Base-by-base conservation (phyloP, 2,888 invertebrate species). In the Calliphora vomitoria region DNA sequence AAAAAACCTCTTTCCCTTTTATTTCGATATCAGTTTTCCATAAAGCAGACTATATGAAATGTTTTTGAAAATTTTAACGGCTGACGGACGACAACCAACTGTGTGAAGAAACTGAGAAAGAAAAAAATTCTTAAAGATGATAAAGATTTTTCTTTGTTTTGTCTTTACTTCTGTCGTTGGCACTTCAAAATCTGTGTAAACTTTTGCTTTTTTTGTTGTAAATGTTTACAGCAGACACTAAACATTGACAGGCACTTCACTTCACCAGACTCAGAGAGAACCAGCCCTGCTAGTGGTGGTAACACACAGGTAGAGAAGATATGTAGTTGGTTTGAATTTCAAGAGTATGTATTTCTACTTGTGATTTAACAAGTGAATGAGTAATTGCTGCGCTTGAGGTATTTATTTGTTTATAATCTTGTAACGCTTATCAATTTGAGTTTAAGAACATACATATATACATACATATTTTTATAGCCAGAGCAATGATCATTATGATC, bases 371-470 rank as follows among this genome's bases (percentile, higher is more conserved):
- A 78, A 86, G 58, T 79, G 79, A 75, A 58, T 87, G 87, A 87
- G 74, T 87, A 78, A 87, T 81, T 84, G 78, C 76, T 81, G 66
- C 38, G 4, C 31, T 31, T 53, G 31, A 58, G 41, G 50, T 78
- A 62, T 78, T 78, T 79, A 78, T 87, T 82, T 82, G 69, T 87
- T 81, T 85, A 75, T 74, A 82, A 69, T 62, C 82, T 79, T 82
- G 82, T 82, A 84, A 82, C 35, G 85, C 82, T 87, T 87, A 87
- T 87, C 87, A 87, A 85, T 82, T 75, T 69, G 35, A 35, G 74
- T 53, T 85, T 41, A 81, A 71, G 71, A 76, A 76, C 66, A 53
- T 58, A 5, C 31, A 31, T 31, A 31, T 4, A 31, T 31, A 31
- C 35, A 35, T 35, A 35, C 35, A 41, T 69, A 35, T 44, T 68